These are phyloP conservation scores for Myotis findleyi DNA, from an alignment of 2,797 vertebrate species.

Conservation along the genomic window DNA sequence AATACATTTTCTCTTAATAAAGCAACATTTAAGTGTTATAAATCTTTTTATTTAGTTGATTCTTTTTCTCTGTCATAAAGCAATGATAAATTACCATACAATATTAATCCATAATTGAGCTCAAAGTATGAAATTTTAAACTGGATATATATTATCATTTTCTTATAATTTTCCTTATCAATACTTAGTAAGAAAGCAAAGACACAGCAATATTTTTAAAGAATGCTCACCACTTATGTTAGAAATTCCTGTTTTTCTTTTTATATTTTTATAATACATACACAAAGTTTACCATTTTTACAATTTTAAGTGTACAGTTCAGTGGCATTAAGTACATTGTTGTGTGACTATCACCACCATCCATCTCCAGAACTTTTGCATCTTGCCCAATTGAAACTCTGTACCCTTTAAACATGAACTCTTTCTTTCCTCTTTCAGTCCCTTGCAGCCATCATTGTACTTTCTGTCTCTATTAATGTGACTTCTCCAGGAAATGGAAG, in stretches of 20 bases:
- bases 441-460: neutral
- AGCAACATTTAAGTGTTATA: neutral
- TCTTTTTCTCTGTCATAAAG: neutral
- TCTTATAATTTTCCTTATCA: neutral
- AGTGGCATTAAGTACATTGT: neutral
- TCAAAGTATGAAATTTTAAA: neutral
- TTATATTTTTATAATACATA: neutral
- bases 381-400: neutral
- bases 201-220: neutral
- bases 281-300: neutral
- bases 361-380: neutral
- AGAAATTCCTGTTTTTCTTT: neutral
- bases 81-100: neutral
- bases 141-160: neutral
- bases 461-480: neutral
- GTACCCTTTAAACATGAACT: neutral
- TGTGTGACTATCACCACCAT: neutral
- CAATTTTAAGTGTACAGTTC: neutral
- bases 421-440: neutral
- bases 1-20: neutral
- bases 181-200: neutral
- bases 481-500: neutral
- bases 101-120: neutral
- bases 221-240: neutral
- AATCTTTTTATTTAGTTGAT: neutral